Percentiles rank a stretch among this genome's conserved stretches.
These are phyloP conservation scores for Anguilla anguilla DNA, from an alignment of 2,797 vertebrate species.

Conservation along the genomic window DNA sequence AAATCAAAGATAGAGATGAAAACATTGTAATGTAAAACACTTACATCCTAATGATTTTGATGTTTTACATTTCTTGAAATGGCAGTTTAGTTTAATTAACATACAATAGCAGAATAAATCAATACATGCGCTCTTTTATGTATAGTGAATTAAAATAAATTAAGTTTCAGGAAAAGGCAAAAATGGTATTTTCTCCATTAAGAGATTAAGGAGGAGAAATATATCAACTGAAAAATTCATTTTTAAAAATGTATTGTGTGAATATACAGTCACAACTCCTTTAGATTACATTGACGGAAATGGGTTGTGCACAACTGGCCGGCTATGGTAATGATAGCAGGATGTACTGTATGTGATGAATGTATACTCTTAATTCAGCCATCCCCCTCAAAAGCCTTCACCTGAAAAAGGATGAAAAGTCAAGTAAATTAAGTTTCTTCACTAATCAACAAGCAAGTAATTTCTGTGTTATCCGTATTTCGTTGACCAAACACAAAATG, in stretches of 20 bases:
- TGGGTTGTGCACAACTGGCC: neutral
- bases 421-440: neutral
- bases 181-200: neutral
- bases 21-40: neutral
- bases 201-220: neutral
- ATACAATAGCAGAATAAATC: neutral
- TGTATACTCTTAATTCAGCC: neutral
- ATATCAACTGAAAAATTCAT: neutral
- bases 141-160: neutral
- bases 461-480: neutral
- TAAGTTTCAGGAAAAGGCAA: neutral
- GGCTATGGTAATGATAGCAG: neutral
- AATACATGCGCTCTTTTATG: neutral
- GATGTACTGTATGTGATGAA: neutral
- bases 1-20: neutral
- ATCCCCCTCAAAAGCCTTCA: neutral
- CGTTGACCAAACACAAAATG: neutral
- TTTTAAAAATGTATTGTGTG: neutral
- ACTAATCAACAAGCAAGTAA: neutral
- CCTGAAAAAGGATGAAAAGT: conserved; percentile 20
- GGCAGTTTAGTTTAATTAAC: neutral
- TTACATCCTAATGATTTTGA: neutral
- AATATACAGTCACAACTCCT: neutral
- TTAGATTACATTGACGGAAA: neutral
- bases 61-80: neutral